Percentiles rank a stretch among this genome's conserved stretches.
phyloP scores from a whole-genome alignment of 2,113 vertebrate genomes.

The Anguilla rostrata region DNA sequence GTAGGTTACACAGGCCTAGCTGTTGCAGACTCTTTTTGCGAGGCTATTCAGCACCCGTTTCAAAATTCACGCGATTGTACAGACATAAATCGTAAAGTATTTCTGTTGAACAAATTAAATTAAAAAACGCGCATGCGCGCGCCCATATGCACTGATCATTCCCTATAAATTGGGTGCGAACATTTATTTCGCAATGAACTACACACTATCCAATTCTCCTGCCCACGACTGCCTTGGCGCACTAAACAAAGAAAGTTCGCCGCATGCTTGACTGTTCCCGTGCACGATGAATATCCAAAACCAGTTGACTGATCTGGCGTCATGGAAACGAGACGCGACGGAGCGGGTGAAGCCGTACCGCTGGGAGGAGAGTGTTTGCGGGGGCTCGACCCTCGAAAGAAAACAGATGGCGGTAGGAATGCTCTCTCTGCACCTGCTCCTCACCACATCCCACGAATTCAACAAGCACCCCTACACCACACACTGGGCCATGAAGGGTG shows the following conservation, averaged over 20 bases:
- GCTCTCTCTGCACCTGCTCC: constrained; percentile 71
- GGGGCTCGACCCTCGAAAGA: constrained; percentile 55
- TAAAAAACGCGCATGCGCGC: not conserved
- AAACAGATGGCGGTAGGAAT: constrained; percentile 72
- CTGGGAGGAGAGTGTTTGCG: constrained; percentile 66
- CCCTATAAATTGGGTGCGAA: not conserved
- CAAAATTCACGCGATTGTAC: not conserved
- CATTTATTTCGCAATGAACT: not conserved
- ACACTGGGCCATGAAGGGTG: not conserved
- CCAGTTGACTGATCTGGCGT: constrained; percentile 40
- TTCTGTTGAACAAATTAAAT: not conserved
- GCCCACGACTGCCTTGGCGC: constrained; percentile 33
- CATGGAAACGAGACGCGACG: constrained; percentile 63
- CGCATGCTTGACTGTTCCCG: constrained; percentile 68
- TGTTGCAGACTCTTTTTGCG: not conserved
- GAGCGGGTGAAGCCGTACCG: constrained; percentile 37
- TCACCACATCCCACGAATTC: not conserved
- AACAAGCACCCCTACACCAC: not conserved
- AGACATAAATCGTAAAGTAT: not conserved
- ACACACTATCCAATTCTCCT: constrained; percentile 28
- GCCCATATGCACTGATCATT: not conserved
- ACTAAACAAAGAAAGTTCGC: constrained; percentile 62
- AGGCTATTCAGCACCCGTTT: not conserved
- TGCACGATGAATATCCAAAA: constrained; percentile 66
- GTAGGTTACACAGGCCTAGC: not conserved